Base-by-base conservation (phyloP, 2,888 invertebrate species). In the Stenodera caucasica region DNA sequence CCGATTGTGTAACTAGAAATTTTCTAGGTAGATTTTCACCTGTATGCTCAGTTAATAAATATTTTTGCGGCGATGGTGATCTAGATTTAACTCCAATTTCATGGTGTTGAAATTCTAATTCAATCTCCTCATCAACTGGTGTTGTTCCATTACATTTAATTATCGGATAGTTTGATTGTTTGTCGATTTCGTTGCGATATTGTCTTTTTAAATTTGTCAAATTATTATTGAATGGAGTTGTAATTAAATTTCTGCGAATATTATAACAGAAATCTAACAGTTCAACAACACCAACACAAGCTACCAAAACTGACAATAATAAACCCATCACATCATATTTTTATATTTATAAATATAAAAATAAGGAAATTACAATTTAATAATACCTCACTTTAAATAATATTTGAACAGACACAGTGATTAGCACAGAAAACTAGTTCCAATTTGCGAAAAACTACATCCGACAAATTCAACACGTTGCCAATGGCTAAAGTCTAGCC, bases 221-320 rank as follows among this genome's bases (percentile, higher is more conserved):
- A 52, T 65, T 49, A 50, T 56, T 66, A 58, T 61, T 64, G 55
- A 40, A 58, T 55, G 33, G 59, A 40, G 49, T 64, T 62, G 30
- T 59, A 64, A 32, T 63, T n/a, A 71, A 51, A 55, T 67, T 66
- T 53, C 71, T 63, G 55, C 57, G 72, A 49, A 86, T 80, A 70
- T 84, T 83, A 61, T 80, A 79, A 70, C 84, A 77, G 71, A 87
- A 86, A 60, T 86, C 85, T 56, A 88, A 72, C 49, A 88, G 83
- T 78, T 92, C 92, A 70, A 89, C 75, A 29, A 89, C 86, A 64
- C 92, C 92, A 66, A 90, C 87, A 79, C 90, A 91, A 65, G 89
- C 85, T 59, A 92, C 85, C 65, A 92, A 82, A 72, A 90, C 82
- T 54, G 92, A 91, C 61, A 92, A 80, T 72, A 92, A 79, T 69